phyloP scores from a whole-genome alignment of 2,113 vertebrate genomes.

The Callocephalon fimbriatum region DNA sequence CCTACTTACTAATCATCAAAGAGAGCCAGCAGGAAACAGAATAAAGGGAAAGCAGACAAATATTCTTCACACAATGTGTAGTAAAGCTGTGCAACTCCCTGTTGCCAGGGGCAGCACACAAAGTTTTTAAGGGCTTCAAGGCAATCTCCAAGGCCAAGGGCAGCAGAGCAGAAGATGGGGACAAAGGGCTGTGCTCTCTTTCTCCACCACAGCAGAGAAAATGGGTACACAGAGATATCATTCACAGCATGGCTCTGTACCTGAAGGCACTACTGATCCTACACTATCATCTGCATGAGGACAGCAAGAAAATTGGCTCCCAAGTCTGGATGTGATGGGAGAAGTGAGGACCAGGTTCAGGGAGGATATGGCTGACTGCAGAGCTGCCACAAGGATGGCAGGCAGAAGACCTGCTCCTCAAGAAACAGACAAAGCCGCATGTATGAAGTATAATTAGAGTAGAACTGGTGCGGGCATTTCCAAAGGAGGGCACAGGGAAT shows the following conservation, averaged over 20 bases:
- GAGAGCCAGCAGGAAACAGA: not conserved
- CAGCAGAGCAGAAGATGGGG: not conserved
- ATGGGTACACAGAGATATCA: not conserved
- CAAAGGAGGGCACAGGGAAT: not conserved
- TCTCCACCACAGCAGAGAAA: not conserved
- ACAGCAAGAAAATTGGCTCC: not conserved
- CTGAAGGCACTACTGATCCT: not conserved
- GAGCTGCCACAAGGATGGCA: not conserved
- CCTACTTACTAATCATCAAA: not conserved
- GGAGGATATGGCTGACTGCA: not conserved
- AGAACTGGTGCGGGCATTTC: not conserved
- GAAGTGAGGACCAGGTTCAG: not conserved
- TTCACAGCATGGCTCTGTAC: not conserved
- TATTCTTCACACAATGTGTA: accelerated
- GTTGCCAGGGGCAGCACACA: not conserved
- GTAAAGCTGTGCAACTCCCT: not conserved
- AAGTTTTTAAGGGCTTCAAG: not conserved
- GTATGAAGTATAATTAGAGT: not conserved
- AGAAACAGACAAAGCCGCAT: not conserved
- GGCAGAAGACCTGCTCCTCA: not conserved
- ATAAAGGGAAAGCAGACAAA: not conserved
- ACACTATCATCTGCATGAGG: accelerated
- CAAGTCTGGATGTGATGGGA: not conserved
- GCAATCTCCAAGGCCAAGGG: not conserved
- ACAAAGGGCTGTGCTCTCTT: not conserved